Base-by-base conservation (phyloP, 1,140 invertebrate species). In the Arion vulgaris region DNA sequence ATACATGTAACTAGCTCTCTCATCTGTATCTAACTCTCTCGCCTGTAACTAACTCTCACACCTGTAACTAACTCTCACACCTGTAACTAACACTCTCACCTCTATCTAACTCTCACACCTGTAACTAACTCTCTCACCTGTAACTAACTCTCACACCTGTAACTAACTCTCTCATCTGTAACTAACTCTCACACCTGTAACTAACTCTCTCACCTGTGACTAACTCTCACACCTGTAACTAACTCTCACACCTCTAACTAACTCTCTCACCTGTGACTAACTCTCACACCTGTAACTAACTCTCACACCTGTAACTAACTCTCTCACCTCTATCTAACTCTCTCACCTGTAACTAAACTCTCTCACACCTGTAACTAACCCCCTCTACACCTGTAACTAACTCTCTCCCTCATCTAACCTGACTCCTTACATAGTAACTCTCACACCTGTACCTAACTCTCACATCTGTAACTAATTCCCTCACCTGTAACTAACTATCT, bases 61-160 rank as follows among this genome's bases (percentile, higher is more conserved):
- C 73, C 73, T 75, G 73, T 75, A 53, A n/a, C 73, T 75, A 9
- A 75, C 17, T 11, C 36, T 72, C n/a, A n/a, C 23, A 75, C 73
- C 73, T 75, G 73, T 75, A 53, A n/a, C 73, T 75, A 9, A 75
- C 17, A n/a, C n/a, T n/a, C n/a, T n/a, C n/a, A n/a, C n/a, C n/a
- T n/a, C n/a, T n/a, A n/a, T n/a, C n/a, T n/a, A n/a, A n/a, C n/a
- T n/a, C n/a, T n/a, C n/a, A n/a, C n/a, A n/a, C n/a, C n/a, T n/a
- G n/a, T n/a, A n/a, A n/a, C n/a, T n/a, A n/a, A n/a, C n/a, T n/a
- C n/a, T 11, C 36, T 72, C 23, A 75, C 73, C 73, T 75, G 73
- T 75, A 53, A n/a, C 73, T 75, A 9, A 75, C 17, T 11, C 36
- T 72, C n/a, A n/a, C 23, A 75, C 73, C 73, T 75, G 73, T 75